phyloP scores from a whole-genome alignment of 2,113 vertebrate genomes.

The Limnothrissa miodon region DNA sequence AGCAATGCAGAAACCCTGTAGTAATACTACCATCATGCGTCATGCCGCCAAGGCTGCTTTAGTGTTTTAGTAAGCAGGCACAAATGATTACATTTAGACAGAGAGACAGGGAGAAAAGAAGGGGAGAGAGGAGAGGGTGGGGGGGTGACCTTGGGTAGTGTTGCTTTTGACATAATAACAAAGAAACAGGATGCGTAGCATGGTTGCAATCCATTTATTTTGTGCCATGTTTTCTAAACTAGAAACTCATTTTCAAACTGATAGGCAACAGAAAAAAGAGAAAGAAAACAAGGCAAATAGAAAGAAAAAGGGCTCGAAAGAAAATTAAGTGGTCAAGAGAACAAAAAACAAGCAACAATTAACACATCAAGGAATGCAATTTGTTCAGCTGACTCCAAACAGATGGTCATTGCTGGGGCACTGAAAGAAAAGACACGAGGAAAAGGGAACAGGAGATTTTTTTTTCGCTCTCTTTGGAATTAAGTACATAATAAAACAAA shows the following conservation, averaged over 20 bases:
- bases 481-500: constrained; percentile 78
- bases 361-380: constrained; percentile 63
- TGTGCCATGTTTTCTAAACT: constrained; percentile 61
- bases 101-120: background rate
- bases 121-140: background rate
- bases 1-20: background rate
- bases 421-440: constrained; percentile 54
- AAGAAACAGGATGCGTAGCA: background rate
- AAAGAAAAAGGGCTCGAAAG: background rate
- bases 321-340: constrained; percentile 15
- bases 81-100: background rate
- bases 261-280: constrained; percentile 42
- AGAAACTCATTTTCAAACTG: constrained; percentile 61
- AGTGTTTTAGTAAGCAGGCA: background rate
- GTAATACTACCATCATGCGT: background rate
- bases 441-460: constrained; percentile 16
- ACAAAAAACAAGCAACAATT: constrained; percentile 48
- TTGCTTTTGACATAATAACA: background rate
- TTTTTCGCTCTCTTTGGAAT: constrained; percentile 66
- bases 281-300: too few species aligned
- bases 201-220: constrained; percentile 75
- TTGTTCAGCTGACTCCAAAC: constrained; percentile 62
- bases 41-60: background rate
- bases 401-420: constrained; percentile 67
- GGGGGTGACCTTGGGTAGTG: background rate